These are phyloP conservation scores for Crematogaster levior DNA, from an alignment of 2,888 invertebrate genomes.

Conservation along the genomic window DNA sequence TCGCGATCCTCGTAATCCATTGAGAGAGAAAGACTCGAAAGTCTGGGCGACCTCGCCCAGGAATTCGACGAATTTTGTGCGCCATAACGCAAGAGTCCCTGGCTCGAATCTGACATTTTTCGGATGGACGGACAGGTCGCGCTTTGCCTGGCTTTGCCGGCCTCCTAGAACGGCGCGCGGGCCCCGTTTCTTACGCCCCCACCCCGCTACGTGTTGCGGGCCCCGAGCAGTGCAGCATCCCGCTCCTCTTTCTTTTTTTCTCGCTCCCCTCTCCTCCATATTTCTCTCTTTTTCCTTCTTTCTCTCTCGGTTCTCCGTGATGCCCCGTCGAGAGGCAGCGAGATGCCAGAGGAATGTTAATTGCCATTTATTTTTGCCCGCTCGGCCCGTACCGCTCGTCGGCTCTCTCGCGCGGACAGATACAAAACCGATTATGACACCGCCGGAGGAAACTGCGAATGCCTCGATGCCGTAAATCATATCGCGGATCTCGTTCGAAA, in stretches of 20 bases:
- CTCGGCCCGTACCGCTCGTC: constrained; percentile 68
- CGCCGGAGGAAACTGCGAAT: constrained; percentile 69
- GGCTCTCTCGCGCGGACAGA: constrained; percentile 71
- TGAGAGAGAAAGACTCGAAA: constrained; percentile 45
- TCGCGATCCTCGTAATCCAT: constrained; percentile 1
- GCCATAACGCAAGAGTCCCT: constrained; percentile 72
- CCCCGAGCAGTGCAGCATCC: constrained; percentile 31
- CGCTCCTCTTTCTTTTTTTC: background rate
- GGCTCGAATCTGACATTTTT: constrained; percentile 80
- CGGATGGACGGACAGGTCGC: constrained; percentile 60
- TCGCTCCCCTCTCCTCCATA: background rate
- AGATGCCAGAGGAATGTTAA: constrained; percentile 83
- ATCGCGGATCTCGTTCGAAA: constrained; percentile 58
- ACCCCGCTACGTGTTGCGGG: constrained; percentile 3
- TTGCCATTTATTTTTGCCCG: constrained; percentile 83
- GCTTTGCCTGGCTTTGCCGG: constrained; percentile 48
- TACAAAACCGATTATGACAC: constrained; percentile 76
- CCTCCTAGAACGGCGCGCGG: constrained; percentile 61
- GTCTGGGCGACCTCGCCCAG: constrained; percentile 71
- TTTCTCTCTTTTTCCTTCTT: background rate
- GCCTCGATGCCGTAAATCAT: constrained; percentile 67
- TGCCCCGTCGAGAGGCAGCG: constrained; percentile 68
- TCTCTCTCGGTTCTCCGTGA: constrained; percentile 54
- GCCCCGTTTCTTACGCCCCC: constrained; percentile 33
- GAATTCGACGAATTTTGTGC: constrained; percentile 79